These are phyloP conservation scores for Cirrhinus mrigala DNA, from an alignment of 2,797 vertebrate species.

Conservation along the genomic window DNA sequence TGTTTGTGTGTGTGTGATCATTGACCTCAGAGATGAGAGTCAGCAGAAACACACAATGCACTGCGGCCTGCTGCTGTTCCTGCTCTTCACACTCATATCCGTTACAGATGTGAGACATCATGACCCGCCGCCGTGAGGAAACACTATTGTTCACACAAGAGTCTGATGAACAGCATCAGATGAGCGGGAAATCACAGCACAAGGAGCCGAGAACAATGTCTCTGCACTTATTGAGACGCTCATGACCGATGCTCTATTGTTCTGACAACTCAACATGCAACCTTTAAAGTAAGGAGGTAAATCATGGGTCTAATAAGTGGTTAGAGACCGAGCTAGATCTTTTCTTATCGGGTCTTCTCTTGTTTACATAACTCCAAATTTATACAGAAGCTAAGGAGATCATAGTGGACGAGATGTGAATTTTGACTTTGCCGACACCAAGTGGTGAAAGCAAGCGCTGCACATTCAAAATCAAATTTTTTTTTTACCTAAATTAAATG, in stretches of 20 bases:
- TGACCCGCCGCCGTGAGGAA: constrained; percentile 70
- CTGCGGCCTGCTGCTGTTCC: constrained; percentile 61
- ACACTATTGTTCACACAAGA: constrained; percentile 72
- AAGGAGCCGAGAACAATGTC: neutral
- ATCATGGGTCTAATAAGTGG: neutral
- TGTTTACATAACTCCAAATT: too few relatives aligned
- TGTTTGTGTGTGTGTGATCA: constrained; percentile 61
- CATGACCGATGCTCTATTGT: neutral
- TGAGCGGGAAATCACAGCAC: constrained; percentile 22
- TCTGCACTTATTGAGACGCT: neutral
- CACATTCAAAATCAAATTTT: neutral
- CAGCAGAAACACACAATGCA: constrained; percentile 65
- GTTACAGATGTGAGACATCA: constrained; percentile 65
- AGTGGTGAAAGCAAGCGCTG: neutral
- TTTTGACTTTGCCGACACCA: neutral
- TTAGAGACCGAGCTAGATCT: too few relatives aligned
- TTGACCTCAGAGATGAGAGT: constrained; percentile 63
- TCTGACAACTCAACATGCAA: neutral
- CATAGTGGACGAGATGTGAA: neutral
- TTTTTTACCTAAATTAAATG: too few relatives aligned
- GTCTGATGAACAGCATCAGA: constrained; percentile 46
- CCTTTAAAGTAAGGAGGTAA: neutral
- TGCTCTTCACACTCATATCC: constrained; percentile 71
- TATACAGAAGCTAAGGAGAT: too few relatives aligned
- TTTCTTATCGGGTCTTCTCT: neutral